phyloP scores from a whole-genome alignment of 2,797 vertebrate species.

The Knipowitschia caucasica region DNA sequence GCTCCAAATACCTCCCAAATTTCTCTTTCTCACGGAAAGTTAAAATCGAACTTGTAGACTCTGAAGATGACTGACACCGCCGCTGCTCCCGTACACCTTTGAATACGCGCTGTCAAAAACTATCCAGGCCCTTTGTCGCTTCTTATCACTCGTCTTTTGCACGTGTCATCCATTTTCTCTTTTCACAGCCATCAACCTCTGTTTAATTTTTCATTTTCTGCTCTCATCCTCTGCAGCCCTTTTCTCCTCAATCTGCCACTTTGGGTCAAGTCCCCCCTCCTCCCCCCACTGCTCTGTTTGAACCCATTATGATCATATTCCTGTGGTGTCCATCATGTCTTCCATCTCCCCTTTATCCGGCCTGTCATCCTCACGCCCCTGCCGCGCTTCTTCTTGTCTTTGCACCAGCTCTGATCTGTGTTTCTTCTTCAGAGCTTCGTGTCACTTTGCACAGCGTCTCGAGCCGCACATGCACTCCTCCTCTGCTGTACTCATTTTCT shows the following conservation, averaged over 20 bases:
- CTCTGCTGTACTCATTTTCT: conserved; percentile 27
- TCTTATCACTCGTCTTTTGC: conserved; percentile 20
- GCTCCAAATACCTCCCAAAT: no score
- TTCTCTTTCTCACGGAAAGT: conserved; percentile 4
- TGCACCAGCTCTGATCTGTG: conserved; percentile 40
- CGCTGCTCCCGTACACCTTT: conserved; percentile 23
- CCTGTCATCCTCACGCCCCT: conserved; percentile 38
- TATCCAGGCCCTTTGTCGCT: conserved; percentile 22
- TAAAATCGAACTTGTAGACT: conserved; percentile 19
- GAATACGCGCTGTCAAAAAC: conserved; percentile 39
- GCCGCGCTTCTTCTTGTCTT: conserved; percentile 27
- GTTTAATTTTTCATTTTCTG: conserved; percentile 52
- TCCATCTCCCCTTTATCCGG: conserved; percentile 14
- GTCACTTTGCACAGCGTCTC: conserved; percentile 44
- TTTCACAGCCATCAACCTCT: conserved; percentile 28
- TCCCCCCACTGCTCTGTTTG: conserved; percentile 34
- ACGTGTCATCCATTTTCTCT: conserved; percentile 12
- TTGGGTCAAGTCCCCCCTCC: conserved; percentile 26
- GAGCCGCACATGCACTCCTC: conserved; percentile 16
- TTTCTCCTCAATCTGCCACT: conserved; percentile 23
- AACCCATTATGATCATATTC: conserved; percentile 34
- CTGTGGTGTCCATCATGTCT: conserved; percentile 34
- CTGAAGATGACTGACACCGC: conserved; percentile 10
- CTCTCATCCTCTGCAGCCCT: conserved; percentile 18
- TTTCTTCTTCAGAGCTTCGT: conserved; percentile 38